Percentiles rank a stretch among this genome's conserved stretches.
Conservation (phyloP, 2,797 vertebrate species). For the Hippopotamyrus pictus region DNA sequence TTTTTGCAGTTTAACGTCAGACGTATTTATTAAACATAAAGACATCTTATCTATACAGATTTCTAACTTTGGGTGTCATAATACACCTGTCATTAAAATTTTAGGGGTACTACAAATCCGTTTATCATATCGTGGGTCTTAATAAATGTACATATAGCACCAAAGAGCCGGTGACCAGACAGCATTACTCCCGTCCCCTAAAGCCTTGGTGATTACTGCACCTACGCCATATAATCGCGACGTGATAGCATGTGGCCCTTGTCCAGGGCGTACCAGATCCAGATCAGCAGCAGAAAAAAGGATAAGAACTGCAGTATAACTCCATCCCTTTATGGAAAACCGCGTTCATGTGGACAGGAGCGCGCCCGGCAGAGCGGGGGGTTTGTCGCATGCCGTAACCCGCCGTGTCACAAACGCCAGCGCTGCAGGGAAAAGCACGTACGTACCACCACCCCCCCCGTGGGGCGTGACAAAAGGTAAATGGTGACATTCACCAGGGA, state of each 20-base stretch:
- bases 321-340: not conserved
- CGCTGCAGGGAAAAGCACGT: not conserved
- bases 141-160: not conserved
- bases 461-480: not conserved
- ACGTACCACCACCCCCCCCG: not conserved
- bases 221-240: not conserved
- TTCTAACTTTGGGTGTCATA: not conserved
- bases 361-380: rapidly evolving
- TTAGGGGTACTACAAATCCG: not conserved
- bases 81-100: not conserved
- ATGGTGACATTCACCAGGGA: not conserved
- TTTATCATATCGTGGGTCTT: not conserved
- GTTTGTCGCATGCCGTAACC: not conserved
- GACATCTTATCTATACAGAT: not conserved
- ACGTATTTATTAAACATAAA: not conserved
- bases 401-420: not conserved
- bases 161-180: not conserved
- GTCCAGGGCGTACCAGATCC: not conserved
- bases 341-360: not conserved
- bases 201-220: not conserved
- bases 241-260: not conserved
- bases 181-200: not conserved
- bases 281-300: not conserved
- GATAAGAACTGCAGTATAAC: not conserved
- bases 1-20: not conserved